Base-by-base conservation (phyloP, 2,797 vertebrate genomes). In the Microctenopoma lineatum region DNA sequence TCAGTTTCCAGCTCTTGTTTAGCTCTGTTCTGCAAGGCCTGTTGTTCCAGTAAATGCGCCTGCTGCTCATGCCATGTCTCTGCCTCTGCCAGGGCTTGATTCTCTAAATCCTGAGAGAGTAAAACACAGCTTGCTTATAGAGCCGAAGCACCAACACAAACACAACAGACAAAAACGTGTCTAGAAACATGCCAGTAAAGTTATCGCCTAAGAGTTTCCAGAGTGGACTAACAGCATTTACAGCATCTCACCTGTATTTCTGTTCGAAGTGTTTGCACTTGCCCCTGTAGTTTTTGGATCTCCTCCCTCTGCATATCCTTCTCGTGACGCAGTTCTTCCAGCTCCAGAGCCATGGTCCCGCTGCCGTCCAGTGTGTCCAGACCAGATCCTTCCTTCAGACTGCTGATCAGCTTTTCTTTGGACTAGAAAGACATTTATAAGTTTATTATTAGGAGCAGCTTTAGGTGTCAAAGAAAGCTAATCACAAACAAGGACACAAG, bases 361-460 rank as follows among this genome's bases (percentile, higher is more conserved):
- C 90, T 94, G 60, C 93, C 95, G 0, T 99, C 98, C 64, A 97
- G 84, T 12, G 93, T 90, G 75, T 99, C 98, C 81, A 99, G 93
- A 57, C 96, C 95, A 16, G 97, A 98, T 26, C 98, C 97, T 87
- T 99, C 98, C 84, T 99, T 99, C 79, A 99, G 90, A 84, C 97
- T 99, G 94, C 95, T 99, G 82, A 99, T 99, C 85, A 99, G 80
- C 90, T 99, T 99, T 84, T 99, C 98, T 92, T 99, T 99, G 73
- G 98, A 99, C 98, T 99, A 78, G 34, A 85, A 21, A 42, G n/a
- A 57, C 2, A 76, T 48, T 64, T 21, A 18, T 27, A 56, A 29
- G 12, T 51, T 51, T 15, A 54, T 51, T 15, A 54, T 59, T 3
- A 52, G 48, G 57, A 45, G 32, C 16, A 47, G 5, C 25, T 27